Conservation (phyloP, 1,140 invertebrate species). For the Drosophila insularis region DNA sequence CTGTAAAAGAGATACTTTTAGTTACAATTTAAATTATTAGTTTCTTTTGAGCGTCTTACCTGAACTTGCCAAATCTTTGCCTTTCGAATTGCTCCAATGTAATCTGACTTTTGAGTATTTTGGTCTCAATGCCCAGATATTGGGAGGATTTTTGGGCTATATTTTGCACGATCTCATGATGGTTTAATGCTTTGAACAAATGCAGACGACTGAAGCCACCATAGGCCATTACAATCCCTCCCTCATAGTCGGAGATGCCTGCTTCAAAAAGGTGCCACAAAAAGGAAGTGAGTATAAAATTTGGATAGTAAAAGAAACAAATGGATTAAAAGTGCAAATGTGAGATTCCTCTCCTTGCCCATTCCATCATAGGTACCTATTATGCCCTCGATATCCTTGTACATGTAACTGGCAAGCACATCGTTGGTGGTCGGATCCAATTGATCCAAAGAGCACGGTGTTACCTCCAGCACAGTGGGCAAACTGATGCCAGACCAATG, state of each 20-base stretch:
- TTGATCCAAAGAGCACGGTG: constrained; percentile 94
- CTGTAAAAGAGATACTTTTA: constrained; percentile 83
- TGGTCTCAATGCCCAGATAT: constrained; percentile 92
- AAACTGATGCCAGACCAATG: constrained; percentile 97
- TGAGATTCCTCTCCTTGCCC: constrained; percentile 27
- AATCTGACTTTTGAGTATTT: constrained; percentile 91
- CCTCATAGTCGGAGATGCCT: constrained; percentile 87
- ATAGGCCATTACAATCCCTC: constrained; percentile 94
- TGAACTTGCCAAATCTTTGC: constrained; percentile 95
- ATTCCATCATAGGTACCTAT: constrained; percentile 79
- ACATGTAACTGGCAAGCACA: constrained; percentile 93
- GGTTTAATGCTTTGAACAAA: constrained; percentile 92
- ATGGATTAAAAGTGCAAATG: constrained; percentile 29
- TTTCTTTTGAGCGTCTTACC: constrained; percentile 83
- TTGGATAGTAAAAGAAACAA: constrained; percentile 42
- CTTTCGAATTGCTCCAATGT: constrained; percentile 92
- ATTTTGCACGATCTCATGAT: constrained; percentile 93
- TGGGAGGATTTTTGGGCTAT: constrained; percentile 91
- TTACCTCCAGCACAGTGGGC: constrained; percentile 94
- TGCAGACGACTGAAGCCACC: constrained; percentile 94
- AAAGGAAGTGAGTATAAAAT: constrained; percentile 65
- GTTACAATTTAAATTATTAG: not conserved
- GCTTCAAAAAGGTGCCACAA: constrained; percentile 77
- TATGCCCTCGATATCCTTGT: constrained; percentile 95
- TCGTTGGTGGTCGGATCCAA: constrained; percentile 92